Percentiles rank a stretch among this genome's conserved stretches.
Evolutionary conservation across 2,888 invertebrate genomes (phyloP).

Genomic region (Harpalus rubripes): DNA sequence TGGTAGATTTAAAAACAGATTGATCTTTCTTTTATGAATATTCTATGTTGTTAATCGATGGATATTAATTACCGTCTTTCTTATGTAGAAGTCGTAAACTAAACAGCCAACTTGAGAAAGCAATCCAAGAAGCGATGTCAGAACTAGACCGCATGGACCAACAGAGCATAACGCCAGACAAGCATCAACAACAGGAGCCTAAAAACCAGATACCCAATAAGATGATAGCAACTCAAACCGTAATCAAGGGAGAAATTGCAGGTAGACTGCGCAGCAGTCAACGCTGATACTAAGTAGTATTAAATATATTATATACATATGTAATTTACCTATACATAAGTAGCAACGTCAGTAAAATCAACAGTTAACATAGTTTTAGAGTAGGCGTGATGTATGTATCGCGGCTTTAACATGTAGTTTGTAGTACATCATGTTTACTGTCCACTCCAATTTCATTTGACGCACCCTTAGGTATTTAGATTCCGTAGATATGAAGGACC

Average conservation of each 20-base stretch:
- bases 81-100: constrained; percentile 91
- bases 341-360: constrained; percentile 40
- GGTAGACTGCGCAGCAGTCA: constrained; percentile 79
- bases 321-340: constrained; percentile 52
- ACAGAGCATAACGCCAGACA: constrained; percentile 73
- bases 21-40: no score
- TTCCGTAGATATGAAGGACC: constrained; percentile 57
- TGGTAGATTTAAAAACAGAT: neutral
- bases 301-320: constrained; percentile 62
- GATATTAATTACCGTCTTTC: neutral
- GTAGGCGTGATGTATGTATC: constrained; percentile 57
- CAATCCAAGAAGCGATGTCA: constrained; percentile 95
- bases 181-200: constrained; percentile 71
- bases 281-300: constrained; percentile 75
- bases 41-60: neutral
- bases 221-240: constrained; percentile 52
- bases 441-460: constrained; percentile 35
- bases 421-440: constrained; percentile 58
- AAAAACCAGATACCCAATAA: constrained; percentile 66
- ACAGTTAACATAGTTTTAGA: constrained; percentile 49
- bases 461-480: constrained; percentile 34
- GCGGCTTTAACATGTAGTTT: constrained; percentile 56
- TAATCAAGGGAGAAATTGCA: constrained; percentile 73
- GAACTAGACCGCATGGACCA: constrained; percentile 86
- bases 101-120: constrained; percentile 92